Conservation (phyloP, 1,140 invertebrate genomes). For the Nebria ingens region DNA sequence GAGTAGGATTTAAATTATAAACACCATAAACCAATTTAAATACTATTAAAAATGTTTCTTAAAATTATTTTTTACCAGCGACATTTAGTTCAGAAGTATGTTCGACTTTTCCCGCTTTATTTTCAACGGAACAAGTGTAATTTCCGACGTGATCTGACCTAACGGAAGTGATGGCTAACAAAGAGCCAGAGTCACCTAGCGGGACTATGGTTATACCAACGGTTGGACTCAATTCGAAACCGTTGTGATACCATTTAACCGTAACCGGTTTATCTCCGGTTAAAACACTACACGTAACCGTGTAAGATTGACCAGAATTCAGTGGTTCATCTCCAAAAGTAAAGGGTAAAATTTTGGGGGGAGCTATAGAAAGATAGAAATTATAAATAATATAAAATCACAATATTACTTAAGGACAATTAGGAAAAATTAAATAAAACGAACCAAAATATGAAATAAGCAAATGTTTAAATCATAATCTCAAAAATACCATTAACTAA, state of each 20-base stretch:
- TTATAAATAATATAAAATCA: neutral
- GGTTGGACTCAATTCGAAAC: constrained; percentile 35
- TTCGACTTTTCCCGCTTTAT: constrained; percentile 48
- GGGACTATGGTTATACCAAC: constrained; percentile 53
- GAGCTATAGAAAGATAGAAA: constrained; percentile 36
- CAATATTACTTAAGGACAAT: neutral
- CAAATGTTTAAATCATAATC: neutral
- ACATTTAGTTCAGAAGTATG: constrained; percentile 51
- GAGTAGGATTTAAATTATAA: neutral
- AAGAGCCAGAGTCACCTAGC: constrained; percentile 43
- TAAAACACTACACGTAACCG: constrained; percentile 62
- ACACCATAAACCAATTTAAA: neutral
- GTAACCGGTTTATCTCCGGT: constrained; percentile 62
- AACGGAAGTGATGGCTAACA: constrained; percentile 41
- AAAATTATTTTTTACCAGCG: constrained; percentile 45
- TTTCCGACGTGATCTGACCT: constrained; percentile 47
- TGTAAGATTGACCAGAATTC: constrained; percentile 59
- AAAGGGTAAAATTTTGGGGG: constrained; percentile 51
- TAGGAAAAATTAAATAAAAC: neutral
- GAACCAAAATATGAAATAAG: neutral
- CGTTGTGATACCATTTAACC: constrained; percentile 60
- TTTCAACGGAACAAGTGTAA: constrained; percentile 55
- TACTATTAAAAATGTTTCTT: neutral
- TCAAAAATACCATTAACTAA: constrained; percentile 5
- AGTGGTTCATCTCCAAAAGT: constrained; percentile 42